Base-by-base conservation (phyloP, 2,113 vertebrate genomes). In the Ophthalmolycus amberensis region DNA sequence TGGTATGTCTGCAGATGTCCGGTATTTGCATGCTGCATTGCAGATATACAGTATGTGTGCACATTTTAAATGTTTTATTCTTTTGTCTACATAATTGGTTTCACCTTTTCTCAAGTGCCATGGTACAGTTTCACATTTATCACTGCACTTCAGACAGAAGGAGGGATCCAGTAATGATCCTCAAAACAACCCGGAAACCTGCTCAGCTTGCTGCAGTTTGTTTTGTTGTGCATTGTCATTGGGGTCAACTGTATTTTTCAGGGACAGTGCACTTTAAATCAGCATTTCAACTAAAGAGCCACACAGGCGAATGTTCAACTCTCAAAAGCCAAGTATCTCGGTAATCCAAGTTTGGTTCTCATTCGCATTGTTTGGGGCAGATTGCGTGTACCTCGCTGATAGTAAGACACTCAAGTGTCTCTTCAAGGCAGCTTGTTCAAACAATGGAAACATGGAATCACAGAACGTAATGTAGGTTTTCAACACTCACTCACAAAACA, bases 221-320 rank as follows among this genome's bases (percentile, higher is more conserved):
- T 77, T 79, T 87, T 79, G 42, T 73, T 79, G 32, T 85, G 44
- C 22, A 64, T 75, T 88, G 87, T 90, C 91, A 90, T 92, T 91
- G 71, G 83, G 11, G 64, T 22, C 58, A 67, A 34, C 52, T 82
- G 68, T 68, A 59, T 71, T 90, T 85, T 78, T 82, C 58, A 69
- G 62, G 64, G 68, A 77, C 70, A 62, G 34, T 77, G 75, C 83
- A 74, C 75, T 86, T 89, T 75, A 86, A 88, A 88, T 89, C 74
- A 88, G 77, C 67, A 44, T 68, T 85, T 87, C 48, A 50, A 59
- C 75, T 71, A 9, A 74, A 66, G 42, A 87, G 79, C 40, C 85
- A 78, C 80, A 73, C 65, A 77, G 78, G 77, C 50, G 62, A 79
- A 79, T 77, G 50, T 88, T 85, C 42, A 65, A 63, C 63, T 71